Conservation (phyloP, 2,888 invertebrate species). For the Rhingia campestris region DNA sequence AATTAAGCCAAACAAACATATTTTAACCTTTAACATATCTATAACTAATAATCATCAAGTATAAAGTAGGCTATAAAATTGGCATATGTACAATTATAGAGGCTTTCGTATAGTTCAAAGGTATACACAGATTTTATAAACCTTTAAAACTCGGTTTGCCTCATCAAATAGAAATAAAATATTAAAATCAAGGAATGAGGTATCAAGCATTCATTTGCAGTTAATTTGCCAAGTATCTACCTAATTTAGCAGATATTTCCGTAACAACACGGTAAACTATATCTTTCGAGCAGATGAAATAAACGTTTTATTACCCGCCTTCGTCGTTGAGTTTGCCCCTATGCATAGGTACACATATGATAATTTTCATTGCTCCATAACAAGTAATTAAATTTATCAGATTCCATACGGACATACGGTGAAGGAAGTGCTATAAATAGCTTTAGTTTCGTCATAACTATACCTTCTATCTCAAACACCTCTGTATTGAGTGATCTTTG, state of each 20-base stretch:
- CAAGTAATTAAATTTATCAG: slow-evolving; percentile 65
- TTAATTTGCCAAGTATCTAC: slow-evolving; percentile 46
- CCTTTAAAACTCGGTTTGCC: slow-evolving; percentile 30
- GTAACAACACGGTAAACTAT: slow-evolving; percentile 13
- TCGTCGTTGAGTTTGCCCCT: neutral
- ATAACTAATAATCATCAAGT: too few species aligned
- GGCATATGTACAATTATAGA: too few species aligned
- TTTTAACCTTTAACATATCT: too few species aligned
- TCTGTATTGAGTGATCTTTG: slow-evolving; percentile 61
- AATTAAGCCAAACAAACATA: too few species aligned
- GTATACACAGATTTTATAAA: slow-evolving; percentile 5
- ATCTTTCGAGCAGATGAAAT: slow-evolving; percentile 15
- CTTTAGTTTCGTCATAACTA: slow-evolving; percentile 16
- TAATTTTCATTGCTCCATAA: slow-evolving; percentile 57
- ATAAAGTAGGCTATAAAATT: too few species aligned
- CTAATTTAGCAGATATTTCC: slow-evolving; percentile 18
- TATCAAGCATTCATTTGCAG: slow-evolving; percentile 63
- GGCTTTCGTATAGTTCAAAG: slow-evolving; percentile 10
- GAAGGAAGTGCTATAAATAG: slow-evolving; percentile 3
- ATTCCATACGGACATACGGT: slow-evolving; percentile 13
- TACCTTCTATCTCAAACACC: slow-evolving; percentile 30
- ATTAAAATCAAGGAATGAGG: slow-evolving; percentile 36
- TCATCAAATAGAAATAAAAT: slow-evolving; percentile 48
- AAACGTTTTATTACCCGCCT: slow-evolving; percentile 36
- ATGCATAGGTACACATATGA: slow-evolving; percentile 7